Conservation (phyloP, 2,797 vertebrate species). For the Orestias chungarensis region DNA sequence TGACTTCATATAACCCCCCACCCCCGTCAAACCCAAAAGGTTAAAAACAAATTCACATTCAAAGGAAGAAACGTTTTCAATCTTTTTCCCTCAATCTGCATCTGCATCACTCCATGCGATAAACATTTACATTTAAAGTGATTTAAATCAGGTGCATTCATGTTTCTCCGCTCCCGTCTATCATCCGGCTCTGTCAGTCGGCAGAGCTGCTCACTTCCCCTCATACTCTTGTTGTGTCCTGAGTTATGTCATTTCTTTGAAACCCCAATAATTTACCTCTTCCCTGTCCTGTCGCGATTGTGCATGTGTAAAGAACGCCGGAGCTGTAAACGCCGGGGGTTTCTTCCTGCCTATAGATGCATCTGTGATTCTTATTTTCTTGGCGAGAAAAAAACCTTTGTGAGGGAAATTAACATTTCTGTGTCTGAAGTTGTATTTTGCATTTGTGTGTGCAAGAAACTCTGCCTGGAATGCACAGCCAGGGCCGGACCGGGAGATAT, state of each 20-base stretch:
- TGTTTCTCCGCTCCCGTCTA: conserved; percentile 77
- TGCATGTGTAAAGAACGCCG: conserved; percentile 64
- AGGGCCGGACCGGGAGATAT: too few species aligned
- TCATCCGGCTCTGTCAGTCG: conserved; percentile 69
- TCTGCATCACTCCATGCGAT: conserved; percentile 76
- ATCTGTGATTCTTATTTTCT: conserved; percentile 27
- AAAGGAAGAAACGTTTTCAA: conserved; percentile 74
- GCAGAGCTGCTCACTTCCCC: conserved; percentile 35
- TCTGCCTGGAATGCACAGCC: conserved; percentile 52
- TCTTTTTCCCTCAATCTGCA: conserved; percentile 72
- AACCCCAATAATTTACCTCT: conserved; percentile 82
- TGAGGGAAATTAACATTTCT: conserved; percentile 58
- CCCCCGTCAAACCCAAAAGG: conserved; percentile 24
- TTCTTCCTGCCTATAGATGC: conserved; percentile 36
- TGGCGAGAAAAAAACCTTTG: conserved; percentile 39
- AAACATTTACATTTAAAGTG: conserved; percentile 88
- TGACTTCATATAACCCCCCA: neutral
- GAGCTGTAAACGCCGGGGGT: conserved; percentile 52
- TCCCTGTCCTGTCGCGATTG: conserved; percentile 49
- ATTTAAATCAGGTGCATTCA: conserved; percentile 82
- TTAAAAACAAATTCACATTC: conserved; percentile 68
- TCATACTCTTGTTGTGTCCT: conserved; percentile 57
- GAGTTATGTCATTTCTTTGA: conserved; percentile 84
- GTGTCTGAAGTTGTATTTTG: conserved; percentile 42
- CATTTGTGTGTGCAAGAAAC: conserved; percentile 35